A percentile compares a stretch with the other conserved stretches of the same genome.
Evolutionary conservation across 2,113 vertebrate genomes (phyloP).

Genomic region (Poeciliopsis prolifica): DNA sequence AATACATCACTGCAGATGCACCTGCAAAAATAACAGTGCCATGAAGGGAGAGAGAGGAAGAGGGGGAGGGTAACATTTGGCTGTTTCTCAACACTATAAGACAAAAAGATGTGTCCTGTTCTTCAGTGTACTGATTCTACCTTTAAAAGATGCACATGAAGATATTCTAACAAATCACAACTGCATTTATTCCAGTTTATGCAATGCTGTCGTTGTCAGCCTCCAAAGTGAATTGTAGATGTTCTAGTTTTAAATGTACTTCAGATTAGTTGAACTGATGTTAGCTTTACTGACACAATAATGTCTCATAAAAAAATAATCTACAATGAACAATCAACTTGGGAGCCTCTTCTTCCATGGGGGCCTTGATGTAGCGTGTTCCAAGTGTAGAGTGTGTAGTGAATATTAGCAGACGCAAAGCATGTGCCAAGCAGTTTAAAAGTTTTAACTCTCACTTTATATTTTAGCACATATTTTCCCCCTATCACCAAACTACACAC

Average conservation of each 20-base stretch:
- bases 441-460: neutral
- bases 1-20: constrained; percentile 77
- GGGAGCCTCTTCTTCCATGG: neutral
- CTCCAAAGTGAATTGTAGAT: neutral
- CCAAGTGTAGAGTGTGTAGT: neutral
- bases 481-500: too few species aligned
- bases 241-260: neutral
- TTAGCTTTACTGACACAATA: neutral
- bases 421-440: neutral
- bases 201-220: neutral
- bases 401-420: constrained; percentile 12
- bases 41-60: constrained; percentile 29
- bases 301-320: neutral
- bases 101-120: constrained; percentile 43
- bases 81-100: constrained; percentile 24
- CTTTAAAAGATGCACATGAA: constrained; percentile 13
- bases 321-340: constrained; percentile 11
- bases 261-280: neutral
- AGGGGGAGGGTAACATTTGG: constrained; percentile 36
- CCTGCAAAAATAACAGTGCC: constrained; percentile 69
- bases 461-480: too few species aligned
- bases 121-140: constrained; percentile 25
- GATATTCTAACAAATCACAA: constrained; percentile 7
- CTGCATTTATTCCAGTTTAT: constrained; percentile 1
- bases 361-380: neutral